Evolutionary conservation across 2,888 invertebrate species (phyloP).

Genomic region (Synergus japonicus): DNA sequence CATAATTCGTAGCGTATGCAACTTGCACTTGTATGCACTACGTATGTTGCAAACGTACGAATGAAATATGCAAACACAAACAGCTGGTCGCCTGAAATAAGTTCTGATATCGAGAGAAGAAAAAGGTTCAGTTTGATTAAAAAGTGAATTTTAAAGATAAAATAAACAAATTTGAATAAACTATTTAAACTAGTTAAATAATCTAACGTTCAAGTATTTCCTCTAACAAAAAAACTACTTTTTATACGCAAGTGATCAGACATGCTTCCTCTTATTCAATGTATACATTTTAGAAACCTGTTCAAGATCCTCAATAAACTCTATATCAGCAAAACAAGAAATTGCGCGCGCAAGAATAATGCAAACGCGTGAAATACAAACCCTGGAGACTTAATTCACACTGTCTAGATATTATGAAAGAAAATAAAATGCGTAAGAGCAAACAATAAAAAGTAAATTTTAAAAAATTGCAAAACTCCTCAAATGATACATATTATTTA

Average conservation of each 20-base stretch:
- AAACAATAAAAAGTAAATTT: background rate
- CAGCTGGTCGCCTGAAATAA: background rate
- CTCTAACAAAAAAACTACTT: background rate
- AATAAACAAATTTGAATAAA: no score
- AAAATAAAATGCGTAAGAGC: background rate
- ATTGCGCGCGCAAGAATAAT: constrained; percentile 4
- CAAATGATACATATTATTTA: background rate
- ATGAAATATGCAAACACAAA: constrained; percentile 10
- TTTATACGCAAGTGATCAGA: background rate
- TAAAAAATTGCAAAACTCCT: background rate
- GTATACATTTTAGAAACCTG: constrained; percentile 25
- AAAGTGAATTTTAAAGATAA: no score
- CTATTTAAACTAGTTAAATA: background rate
- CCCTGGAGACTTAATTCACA: constrained; percentile 6
- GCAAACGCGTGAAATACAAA: background rate
- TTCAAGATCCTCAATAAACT: constrained; percentile 14
- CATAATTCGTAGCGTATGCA: constrained; percentile 16
- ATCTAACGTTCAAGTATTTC: background rate
- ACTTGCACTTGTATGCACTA: constrained; percentile 8
- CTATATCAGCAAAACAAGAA: constrained; percentile 34
- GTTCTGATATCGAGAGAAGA: background rate
- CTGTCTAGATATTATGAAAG: background rate
- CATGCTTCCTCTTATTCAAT: constrained; percentile 14
- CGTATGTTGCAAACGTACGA: background rate
- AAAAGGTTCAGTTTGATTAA: background rate